Conservation (phyloP, 2,888 invertebrate species). For the Hyposoter dolosus region DNA sequence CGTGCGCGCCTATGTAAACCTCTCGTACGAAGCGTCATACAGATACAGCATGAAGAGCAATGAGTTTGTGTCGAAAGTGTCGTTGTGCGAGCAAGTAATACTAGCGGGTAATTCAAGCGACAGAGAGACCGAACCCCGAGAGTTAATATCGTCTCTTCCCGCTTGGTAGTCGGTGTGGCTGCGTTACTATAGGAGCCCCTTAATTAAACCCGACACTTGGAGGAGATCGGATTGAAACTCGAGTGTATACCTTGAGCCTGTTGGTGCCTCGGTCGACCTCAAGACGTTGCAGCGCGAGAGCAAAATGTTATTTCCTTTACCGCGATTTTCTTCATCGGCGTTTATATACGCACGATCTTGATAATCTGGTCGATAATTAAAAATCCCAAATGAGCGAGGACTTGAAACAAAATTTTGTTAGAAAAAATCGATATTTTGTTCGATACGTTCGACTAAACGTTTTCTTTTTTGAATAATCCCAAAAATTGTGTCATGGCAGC, state of each 20-base stretch:
- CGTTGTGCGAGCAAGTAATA: constrained; percentile 42
- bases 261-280: constrained; percentile 58
- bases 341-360: background rate
- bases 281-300: constrained; percentile 33
- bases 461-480: too few species aligned
- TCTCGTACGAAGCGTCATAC: constrained; percentile 42
- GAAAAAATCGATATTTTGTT: too few species aligned
- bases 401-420: too few species aligned
- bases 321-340: constrained; percentile 6
- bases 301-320: constrained; percentile 31
- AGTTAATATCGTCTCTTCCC: constrained; percentile 66
- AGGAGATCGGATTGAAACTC: constrained; percentile 73
- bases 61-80: constrained; percentile 50
- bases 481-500: too few species aligned
- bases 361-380: background rate
- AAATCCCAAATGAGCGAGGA: background rate
- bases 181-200: constrained; percentile 65
- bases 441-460: too few species aligned
- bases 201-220: constrained; percentile 73
- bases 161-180: constrained; percentile 40
- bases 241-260: constrained; percentile 66
- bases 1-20: constrained; percentile 62
- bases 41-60: constrained; percentile 52
- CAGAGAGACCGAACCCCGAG: constrained; percentile 64
- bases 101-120: constrained; percentile 71